Base-by-base conservation (phyloP, 2,888 invertebrate species). In the Pristionchus japonicus region DNA sequence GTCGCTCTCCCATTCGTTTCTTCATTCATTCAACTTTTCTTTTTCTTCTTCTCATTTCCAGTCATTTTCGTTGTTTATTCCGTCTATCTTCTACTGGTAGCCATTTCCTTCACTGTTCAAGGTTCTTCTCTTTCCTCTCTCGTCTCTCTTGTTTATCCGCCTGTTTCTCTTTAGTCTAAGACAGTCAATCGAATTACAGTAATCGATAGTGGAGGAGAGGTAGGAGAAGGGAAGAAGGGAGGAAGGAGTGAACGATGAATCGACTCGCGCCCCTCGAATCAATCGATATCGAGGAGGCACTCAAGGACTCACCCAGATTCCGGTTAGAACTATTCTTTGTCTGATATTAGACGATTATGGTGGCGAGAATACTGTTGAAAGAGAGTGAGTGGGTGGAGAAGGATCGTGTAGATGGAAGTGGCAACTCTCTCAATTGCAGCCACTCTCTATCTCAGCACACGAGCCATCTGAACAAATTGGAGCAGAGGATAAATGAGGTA, bases 401-500 rank as follows among this genome's bases (percentile, higher is more conserved):
- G 40, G 20, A 70, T 15, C 34, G 74, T 40, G 43, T 43, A 17
- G 27, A 64, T 61, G 6, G 4, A n/a, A 61, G 9, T 0, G 17
- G 13, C 17, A 52, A 52, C 20, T 52, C 23, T 20, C 40, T 70
- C 67, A 23, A 40, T 77, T 77, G 77, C 40, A 86, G 86, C 20
- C 47, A 70, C 34, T 57, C 70, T 23, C 80, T 92, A 52, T 86
- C 89, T 9, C 90, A 91, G 70, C 92, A 92, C 87, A 82, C 88
- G 20, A 82, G 85, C 23, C 91, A 92, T 88, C 91, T 92, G 70
- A 89, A 89, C 74, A 67, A 90, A 57, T 88, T 92, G 47, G 92
- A 92, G 74, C 90, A 89, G 67, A 87, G 91, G 27, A 86, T 92
- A n/a, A 92, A 90, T 83, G 92, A 92, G 90, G 90, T 90, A 34